Base-by-base conservation (phyloP, 2,797 vertebrate genomes). In the Tapera naevia region DNA sequence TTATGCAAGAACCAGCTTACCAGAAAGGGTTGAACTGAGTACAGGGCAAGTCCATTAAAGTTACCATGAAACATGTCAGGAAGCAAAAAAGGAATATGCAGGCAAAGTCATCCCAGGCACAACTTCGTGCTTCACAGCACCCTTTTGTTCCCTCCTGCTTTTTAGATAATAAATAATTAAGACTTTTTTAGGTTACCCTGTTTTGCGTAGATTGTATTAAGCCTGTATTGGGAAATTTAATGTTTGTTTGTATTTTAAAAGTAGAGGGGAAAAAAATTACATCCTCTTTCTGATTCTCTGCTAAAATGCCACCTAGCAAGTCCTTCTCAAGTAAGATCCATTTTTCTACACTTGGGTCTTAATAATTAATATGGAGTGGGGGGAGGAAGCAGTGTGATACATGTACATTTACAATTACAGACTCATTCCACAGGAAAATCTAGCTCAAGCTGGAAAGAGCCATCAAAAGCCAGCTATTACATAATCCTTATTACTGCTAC, bases 401-500 rank as follows among this genome's bases (percentile, higher is more conserved):
- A 62, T 4, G 13, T 58, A 16, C 41, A 71, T 80, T 91, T 72
- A 82, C 61, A 91, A 62, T 45, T 81, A 91, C 72, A 67, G 80
- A 24, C 53, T 80, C 74, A 32, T 80, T 94, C 51, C 71, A 67
- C 1, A 1, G 74, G 71, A 91, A 95, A 93, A 95, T 93, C 70
- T 27, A 89, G 95, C 85, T 96, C 94, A 93, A 30, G 66, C 87
- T 91, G 88, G 84, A 95, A 94, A 95, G 79, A 96, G 75, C 76
- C 91, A 94, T 90, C 93, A 95, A 78, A 94, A 94, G 76, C 57
- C 91, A 89, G 79, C 94, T 93, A 91, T 96, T 95, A 90, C 81
- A 96, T 93, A 96, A 96, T 76, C 92, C 80, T 83, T 43, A 83
- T 97, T 96, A 94, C 73, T 94, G 89, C 88, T 82, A 64, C 95